Evolutionary conservation across 1,140 invertebrate genomes (phyloP).

Genomic region (Drosophila sturtevanti): DNA sequence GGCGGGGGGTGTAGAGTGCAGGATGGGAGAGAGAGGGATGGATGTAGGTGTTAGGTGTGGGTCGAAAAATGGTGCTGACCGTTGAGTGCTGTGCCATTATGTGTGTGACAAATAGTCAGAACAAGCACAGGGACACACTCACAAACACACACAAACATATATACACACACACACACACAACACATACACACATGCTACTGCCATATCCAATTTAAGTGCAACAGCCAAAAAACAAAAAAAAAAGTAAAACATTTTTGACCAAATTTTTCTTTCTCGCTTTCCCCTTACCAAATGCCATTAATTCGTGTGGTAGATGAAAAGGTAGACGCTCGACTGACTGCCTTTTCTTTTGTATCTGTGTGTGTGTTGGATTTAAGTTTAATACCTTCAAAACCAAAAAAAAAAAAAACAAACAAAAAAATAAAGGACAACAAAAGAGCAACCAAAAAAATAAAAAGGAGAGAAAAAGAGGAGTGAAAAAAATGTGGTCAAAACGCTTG

Average conservation of each 20-base stretch:
- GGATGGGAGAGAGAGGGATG: background rate
- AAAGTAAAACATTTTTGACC: conserved; percentile 25
- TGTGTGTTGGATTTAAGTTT: conserved; percentile 64
- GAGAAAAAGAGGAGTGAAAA: background rate
- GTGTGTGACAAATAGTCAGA: conserved; percentile 4
- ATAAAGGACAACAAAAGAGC: conserved; percentile 12
- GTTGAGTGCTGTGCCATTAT: conserved; percentile 3
- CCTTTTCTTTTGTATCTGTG: background rate
- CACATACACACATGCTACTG: conserved; percentile 2
- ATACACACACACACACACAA: conserved; percentile 16
- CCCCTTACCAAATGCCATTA: conserved; percentile 56
- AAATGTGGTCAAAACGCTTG: conserved; percentile 43
- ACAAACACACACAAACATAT: conserved; percentile 8
- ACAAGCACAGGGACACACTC: background rate
- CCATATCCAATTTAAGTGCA: conserved; percentile 46
- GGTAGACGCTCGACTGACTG: conserved; percentile 21
- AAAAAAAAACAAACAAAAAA: background rate
- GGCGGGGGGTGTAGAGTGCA: background rate
- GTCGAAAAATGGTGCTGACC: background rate
- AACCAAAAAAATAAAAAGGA: too few relatives aligned
- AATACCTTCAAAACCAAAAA: conserved; percentile 43
- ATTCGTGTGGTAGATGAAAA: conserved; percentile 27
- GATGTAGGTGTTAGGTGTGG: too few relatives aligned
- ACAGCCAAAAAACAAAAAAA: conserved; percentile 18
- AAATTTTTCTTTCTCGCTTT: conserved; percentile 19